A percentile compares a stretch with the other conserved stretches of the same genome.
Evolutionary conservation across 2,797 vertebrate genomes (phyloP).

Genomic region (Amazona ochrocephala): DNA sequence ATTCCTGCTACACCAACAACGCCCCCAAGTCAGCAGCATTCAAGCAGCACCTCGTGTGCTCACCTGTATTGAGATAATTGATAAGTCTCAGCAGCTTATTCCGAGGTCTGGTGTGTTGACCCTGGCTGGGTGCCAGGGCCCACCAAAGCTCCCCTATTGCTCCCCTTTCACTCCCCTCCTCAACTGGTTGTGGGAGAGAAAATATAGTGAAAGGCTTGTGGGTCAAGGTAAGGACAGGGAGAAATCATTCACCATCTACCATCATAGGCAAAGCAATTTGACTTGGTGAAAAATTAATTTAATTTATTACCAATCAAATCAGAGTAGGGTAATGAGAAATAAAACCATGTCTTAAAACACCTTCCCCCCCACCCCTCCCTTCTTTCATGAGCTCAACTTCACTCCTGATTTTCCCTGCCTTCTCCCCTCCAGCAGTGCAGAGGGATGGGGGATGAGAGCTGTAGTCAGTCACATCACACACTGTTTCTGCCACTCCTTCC

Average conservation of each 20-base stretch:
- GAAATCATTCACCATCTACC: neutral
- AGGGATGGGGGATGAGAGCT: neutral
- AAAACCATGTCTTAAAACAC: neutral
- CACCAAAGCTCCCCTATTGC: neutral
- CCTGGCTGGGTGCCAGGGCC: neutral
- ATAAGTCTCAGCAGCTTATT: neutral
- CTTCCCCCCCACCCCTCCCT: neutral
- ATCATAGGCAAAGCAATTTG: neutral
- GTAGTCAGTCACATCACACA: neutral
- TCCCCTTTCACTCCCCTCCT: neutral
- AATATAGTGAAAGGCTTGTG: neutral
- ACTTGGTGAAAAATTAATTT: neutral
- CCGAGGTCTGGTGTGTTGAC: neutral
- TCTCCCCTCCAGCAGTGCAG: accelerated
- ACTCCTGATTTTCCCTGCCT: neutral
- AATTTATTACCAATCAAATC: neutral
- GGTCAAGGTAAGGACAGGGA: neutral
- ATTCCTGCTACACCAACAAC: neutral
- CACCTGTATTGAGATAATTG: neutral
- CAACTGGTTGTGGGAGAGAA: neutral
- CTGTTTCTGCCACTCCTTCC: neutral
- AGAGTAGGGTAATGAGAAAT: neutral
- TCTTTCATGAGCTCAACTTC: neutral
- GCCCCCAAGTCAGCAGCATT: neutral
- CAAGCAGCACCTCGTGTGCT: neutral